phyloP scores from a whole-genome alignment of 2,888 invertebrate genomes.

The Brachyptera putata region DNA sequence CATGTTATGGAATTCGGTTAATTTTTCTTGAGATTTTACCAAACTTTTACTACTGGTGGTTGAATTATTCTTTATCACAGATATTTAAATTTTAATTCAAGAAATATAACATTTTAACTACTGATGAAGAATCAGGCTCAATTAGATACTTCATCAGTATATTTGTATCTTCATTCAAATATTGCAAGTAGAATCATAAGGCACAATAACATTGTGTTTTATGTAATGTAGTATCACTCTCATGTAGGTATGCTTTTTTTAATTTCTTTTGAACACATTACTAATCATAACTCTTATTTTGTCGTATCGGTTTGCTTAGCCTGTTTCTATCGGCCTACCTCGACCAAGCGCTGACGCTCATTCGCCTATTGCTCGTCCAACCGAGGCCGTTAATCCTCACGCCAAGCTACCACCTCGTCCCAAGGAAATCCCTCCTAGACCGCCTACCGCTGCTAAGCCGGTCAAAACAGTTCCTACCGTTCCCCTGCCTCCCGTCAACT shows the following conservation, averaged over 20 bases:
- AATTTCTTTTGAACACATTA: constrained; percentile 1
- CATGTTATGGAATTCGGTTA: no score
- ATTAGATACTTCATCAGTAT: no score
- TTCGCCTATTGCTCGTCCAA: constrained; percentile 7
- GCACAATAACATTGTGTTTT: no score
- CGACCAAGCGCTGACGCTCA: constrained; percentile 19
- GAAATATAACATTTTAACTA: no score
- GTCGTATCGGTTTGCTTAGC: constrained; percentile 28
- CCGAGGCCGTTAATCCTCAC: constrained; percentile 11
- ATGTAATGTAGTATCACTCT: not conserved
- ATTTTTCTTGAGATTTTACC: no score
- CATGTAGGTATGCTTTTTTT: not conserved
- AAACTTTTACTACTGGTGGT: no score
- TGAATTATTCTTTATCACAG: no score
- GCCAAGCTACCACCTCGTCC: constrained; percentile 4
- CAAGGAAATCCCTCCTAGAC: constrained; percentile 6
- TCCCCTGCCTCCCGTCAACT: constrained; percentile 15
- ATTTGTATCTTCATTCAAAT: no score
- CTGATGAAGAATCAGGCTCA: no score
- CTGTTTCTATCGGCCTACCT: constrained; percentile 28
- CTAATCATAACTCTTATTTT: constrained; percentile 21
- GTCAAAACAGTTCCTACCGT: constrained; percentile 46
- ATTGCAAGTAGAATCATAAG: no score
- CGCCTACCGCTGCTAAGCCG: constrained; percentile 1
- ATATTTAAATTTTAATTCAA: no score